Evolutionary conservation across 2,113 vertebrate species (phyloP), one percentile per base, ranked within the genome.

Genomic region (Etia nguti): DNA sequence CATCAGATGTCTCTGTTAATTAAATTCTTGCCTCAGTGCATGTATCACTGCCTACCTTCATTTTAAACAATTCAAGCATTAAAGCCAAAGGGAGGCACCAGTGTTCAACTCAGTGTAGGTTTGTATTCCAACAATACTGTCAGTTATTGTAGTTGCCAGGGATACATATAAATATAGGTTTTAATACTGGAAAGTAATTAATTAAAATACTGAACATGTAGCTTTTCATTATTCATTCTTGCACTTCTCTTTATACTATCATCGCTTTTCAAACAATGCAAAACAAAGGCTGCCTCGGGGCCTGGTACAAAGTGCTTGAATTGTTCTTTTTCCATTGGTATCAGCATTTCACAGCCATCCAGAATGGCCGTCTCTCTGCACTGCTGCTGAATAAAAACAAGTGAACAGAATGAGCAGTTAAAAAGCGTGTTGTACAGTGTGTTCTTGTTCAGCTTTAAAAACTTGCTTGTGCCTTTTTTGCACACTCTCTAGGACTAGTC

Each of bases 271-370:
- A 65, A 84, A 84, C 26, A 60, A 38, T 38, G 34, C 54, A 48
- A 22, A 75, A 83, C 84, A 90, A 87, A 88, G 75, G 43, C 31
- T 41, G 68, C 65, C 77, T 41, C 31, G 7, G 77, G 54, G 57
- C 46, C 46, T 5, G 3, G 2, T 10, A 10, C 41, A 75, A 83
- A 82, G 79, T 75, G 52, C 81, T 70, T 57, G 34, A 79, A 81
- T 83, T 70, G 8, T 87, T 48, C 26, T 52, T 65, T 62, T 91
- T 91, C 4, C 55, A 6, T 16, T 29, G 38, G 80, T 82, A 83
- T 91, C 83, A 90, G 80, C 46, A 80, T 85, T 87, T 79, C 36
- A 87, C 85, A 83, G 86, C 73, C 56, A 36, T 60, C 16, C 60
- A 56, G 22, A 26, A 55, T 81, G 38, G 77, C 41, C 79, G 10